These are phyloP conservation scores for Anolis carolinensis DNA, from an alignment of 2,113 vertebrate genomes.

Conservation along the genomic window DNA sequence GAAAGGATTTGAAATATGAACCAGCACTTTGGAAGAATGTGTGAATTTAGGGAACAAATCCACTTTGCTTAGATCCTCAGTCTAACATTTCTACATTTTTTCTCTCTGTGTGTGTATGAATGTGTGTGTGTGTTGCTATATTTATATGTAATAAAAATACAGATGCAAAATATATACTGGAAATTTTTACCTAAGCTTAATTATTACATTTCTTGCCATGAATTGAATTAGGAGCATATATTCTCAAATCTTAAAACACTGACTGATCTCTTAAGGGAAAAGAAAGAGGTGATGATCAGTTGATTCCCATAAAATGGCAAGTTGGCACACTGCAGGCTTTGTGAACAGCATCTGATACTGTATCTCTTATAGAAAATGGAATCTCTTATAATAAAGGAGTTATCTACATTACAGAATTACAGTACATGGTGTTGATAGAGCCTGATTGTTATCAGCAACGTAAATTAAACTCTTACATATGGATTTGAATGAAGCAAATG, in stretches of 20 bases:
- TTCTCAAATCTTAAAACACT: background rate
- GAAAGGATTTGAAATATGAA: background rate
- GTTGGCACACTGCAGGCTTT: background rate
- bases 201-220: background rate
- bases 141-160: too few species aligned
- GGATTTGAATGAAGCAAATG: constrained; percentile 38
- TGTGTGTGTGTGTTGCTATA: too few species aligned
- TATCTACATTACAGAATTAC: constrained; percentile 34
- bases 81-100: background rate
- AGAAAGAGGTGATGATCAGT: too few species aligned
- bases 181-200: background rate
- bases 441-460: constrained; percentile 30
- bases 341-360: background rate
- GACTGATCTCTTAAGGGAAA: background rate
- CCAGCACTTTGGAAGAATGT: background rate
- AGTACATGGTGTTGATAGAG: constrained; percentile 34
- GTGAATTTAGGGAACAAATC: background rate
- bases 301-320: background rate
- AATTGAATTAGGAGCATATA: too few species aligned
- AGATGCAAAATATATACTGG: background rate
- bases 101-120: too few species aligned
- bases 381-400: constrained; percentile 27
- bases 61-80: background rate
- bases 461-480: constrained; percentile 15
- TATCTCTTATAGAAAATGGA: constrained; percentile 16